These are phyloP conservation scores for Subanguina moxae DNA, from an alignment of 1,140 invertebrate species.

Conservation along the genomic window DNA sequence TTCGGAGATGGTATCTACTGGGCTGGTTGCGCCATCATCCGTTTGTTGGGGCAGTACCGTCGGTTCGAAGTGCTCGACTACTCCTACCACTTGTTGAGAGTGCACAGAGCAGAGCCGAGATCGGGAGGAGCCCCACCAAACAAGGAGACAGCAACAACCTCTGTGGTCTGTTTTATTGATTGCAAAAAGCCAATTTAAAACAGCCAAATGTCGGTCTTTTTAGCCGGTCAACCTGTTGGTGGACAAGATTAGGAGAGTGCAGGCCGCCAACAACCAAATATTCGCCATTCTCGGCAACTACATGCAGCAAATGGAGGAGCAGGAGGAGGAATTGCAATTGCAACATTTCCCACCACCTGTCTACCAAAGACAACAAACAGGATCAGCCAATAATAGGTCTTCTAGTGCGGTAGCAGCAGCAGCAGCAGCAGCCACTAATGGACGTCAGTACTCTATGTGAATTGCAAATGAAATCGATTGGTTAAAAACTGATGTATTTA, in stretches of 20 bases:
- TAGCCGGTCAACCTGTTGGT: conserved; percentile 92
- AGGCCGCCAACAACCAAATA: conserved; percentile 96
- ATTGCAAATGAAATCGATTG: neutral
- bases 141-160: conserved; percentile 68
- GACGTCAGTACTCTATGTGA: neutral
- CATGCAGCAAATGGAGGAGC: conserved; percentile 21
- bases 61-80: conserved; percentile 97
- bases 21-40: conserved; percentile 97
- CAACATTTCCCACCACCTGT: conserved; percentile 34
- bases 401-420: neutral
- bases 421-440: neutral
- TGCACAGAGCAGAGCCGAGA: conserved; percentile 79
- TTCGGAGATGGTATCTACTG: conserved; percentile 98
- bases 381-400: neutral
- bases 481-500: no score
- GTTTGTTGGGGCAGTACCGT: conserved; percentile 88
- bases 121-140: conserved; percentile 66
- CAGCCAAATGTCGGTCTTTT: conserved; percentile 22
- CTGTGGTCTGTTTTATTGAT: neutral
- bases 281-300: conserved; percentile 88
- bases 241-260: conserved; percentile 90
- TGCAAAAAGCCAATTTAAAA: no score
- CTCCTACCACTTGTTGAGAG: conserved; percentile 92
- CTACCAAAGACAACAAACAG: conserved; percentile 26
- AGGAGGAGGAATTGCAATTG: conserved; percentile 21